Base-by-base conservation (phyloP, 1,140 invertebrate species). In the Micrasema minimum region DNA sequence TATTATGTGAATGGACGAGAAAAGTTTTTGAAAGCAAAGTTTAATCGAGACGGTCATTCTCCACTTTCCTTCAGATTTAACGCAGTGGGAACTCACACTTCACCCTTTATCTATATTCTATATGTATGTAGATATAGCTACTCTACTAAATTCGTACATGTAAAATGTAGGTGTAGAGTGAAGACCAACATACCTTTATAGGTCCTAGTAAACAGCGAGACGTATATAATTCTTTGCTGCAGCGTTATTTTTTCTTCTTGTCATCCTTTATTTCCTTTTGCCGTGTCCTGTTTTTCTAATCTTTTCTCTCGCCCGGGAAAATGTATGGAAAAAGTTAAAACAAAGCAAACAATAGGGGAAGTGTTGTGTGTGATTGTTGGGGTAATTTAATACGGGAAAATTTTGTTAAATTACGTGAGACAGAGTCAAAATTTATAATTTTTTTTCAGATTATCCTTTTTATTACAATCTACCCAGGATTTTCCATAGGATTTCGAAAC, bases 21-120 rank as follows among this genome's bases (percentile, higher is more conserved):
- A 23, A 62, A 67, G 2, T 41, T 67, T 66, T 67, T 55, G 50
- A 55, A 55, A 53, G 65, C 65, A 66, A 66, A 71, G 69, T 66
- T 66, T 66, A 71, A 71, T 71, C 69, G 69, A 66, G 69, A 55
- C 51, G 69, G 69, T 71, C 69, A 71, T 71, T 66, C 59, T 66
- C 20, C 38, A 31, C 37, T 48, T 59, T 66, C 55, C 23, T 59
- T 50, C 26, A 12, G 46, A 66, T 55, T 71, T 71, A 43, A 66
- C 61, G 50, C 69, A 41, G 50, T 35, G 43, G 41, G 48, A 46
- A 66, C 37, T 71, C 35, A 35, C 14, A 35, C 26, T 4, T n/a
- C n/a, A 31, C 3, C 26, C 26, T 31, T 4, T 31, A 2, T 2
- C 26, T 31, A 31, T 31, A 31, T 7, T 31, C 3, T n/a, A n/a